A percentile compares a stretch with the other conserved stretches of the same genome.
Conservation (phyloP, 2,113 vertebrate species). For the Cricetomys ansorgei region DNA sequence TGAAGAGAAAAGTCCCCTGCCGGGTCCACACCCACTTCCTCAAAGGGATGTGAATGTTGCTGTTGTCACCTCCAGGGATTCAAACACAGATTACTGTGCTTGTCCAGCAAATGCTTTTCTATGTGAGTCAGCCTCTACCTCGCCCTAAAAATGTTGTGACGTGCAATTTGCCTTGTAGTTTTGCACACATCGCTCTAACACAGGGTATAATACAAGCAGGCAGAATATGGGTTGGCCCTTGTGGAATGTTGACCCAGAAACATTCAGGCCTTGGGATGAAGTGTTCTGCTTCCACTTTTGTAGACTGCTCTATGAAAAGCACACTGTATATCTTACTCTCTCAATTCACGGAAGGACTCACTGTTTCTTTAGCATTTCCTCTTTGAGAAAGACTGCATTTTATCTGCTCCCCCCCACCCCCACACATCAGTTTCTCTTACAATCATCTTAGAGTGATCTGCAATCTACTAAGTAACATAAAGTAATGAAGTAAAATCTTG, state of each 20-base stretch:
- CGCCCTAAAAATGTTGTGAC: neutral
- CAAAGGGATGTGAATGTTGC: neutral
- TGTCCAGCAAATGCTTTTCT: neutral
- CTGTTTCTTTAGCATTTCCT: neutral
- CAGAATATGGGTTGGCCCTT: neutral
- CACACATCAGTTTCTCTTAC: neutral
- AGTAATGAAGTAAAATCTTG: neutral
- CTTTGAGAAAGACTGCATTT: neutral
- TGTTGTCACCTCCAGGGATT: neutral
- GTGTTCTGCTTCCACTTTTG: neutral
- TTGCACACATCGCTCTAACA: neutral
- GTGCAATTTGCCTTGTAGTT: neutral
- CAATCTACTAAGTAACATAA: neutral
- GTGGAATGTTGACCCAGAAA: neutral
- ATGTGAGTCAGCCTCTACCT: neutral
- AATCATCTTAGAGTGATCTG: neutral
- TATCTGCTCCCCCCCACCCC: no score
- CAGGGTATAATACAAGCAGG: rapidly evolving
- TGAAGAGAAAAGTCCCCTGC: no score
- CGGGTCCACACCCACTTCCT: no score
- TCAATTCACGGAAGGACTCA: neutral
- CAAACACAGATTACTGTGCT: neutral
- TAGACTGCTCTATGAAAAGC: neutral
- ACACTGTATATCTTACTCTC: neutral
- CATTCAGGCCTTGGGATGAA: neutral